Conservation (phyloP, 2,797 vertebrate genomes). For the Pempheris klunzingeri region DNA sequence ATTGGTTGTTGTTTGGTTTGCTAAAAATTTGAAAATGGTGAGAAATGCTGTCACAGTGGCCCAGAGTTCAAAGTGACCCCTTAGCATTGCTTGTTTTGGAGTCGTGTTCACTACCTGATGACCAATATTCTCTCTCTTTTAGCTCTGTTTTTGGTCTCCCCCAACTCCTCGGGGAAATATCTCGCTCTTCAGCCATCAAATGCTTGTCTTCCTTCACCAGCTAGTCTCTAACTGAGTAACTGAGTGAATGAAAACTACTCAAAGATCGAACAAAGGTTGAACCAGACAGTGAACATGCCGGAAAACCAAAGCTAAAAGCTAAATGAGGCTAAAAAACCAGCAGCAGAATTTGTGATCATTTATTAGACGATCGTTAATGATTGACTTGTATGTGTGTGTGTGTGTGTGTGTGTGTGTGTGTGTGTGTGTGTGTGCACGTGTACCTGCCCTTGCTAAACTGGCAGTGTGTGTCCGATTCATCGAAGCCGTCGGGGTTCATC, state of each 20-base stretch:
- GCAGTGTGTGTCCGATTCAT: slow-evolving; percentile 84
- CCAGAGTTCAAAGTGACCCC: too few species aligned
- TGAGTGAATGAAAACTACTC: background rate
- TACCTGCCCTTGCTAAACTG: slow-evolving; percentile 87
- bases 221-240: too few species aligned
- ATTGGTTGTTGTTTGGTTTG: too few species aligned
- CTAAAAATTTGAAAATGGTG: too few species aligned
- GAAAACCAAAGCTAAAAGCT: background rate
- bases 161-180: background rate
- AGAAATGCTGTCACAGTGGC: too few species aligned
- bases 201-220: background rate
- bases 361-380: too few species aligned
- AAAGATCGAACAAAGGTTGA: background rate
- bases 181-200: background rate
- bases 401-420: slow-evolving; percentile 3
- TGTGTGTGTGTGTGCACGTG: slow-evolving; percentile 7
- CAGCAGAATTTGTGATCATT: background rate
- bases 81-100: too few species aligned
- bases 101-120: too few species aligned
- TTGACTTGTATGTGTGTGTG: too few species aligned
- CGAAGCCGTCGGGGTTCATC: slow-evolving; percentile 97
- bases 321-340: background rate
- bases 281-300: background rate
- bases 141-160: background rate
- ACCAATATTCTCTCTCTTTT: too few species aligned